A percentile compares a stretch with the other conserved stretches of the same genome.
Conservation (phyloP, 2,888 invertebrate species). For the Ochropacha duplaris region DNA sequence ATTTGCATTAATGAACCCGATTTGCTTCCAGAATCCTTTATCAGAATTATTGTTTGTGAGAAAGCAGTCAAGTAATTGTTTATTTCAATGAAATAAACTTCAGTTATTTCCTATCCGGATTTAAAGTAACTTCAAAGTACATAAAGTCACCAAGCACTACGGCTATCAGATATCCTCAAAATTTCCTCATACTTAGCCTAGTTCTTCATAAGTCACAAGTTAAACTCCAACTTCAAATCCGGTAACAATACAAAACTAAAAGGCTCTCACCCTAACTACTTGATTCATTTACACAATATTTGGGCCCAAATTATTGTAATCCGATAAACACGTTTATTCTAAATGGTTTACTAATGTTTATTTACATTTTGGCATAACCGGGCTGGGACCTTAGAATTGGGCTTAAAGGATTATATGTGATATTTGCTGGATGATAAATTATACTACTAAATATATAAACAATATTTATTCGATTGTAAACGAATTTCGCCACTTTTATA, state of each 20-base stretch:
- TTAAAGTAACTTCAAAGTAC: too few relatives aligned
- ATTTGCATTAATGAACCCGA: not conserved
- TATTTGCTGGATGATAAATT: not conserved
- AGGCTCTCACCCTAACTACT: not conserved
- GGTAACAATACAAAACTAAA: not conserved
- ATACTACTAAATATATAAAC: too few relatives aligned
- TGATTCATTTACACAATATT: not conserved
- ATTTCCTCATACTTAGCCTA: not conserved
- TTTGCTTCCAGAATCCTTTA: not conserved
- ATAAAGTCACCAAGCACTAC: too few relatives aligned
- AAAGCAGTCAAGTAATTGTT: not conserved
- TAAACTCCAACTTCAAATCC: not conserved
- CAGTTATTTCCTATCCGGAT: too few relatives aligned
- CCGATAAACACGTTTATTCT: not conserved
- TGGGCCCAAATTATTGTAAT: not conserved
- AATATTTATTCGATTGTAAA: too few relatives aligned
- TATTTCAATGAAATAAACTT: not conserved
- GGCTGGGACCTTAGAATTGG: not conserved
- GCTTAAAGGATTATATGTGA: slow-evolving; percentile 9
- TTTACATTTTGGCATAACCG: slow-evolving; percentile 1
- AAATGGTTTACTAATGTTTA: slow-evolving; percentile 2
- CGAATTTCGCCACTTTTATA: too few relatives aligned
- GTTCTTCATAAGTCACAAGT: not conserved
- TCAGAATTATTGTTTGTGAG: not conserved
- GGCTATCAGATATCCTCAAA: not conserved